Evolutionary conservation across 2,888 invertebrate genomes (phyloP).

Genomic region (Argyresthia goedartella): DNA sequence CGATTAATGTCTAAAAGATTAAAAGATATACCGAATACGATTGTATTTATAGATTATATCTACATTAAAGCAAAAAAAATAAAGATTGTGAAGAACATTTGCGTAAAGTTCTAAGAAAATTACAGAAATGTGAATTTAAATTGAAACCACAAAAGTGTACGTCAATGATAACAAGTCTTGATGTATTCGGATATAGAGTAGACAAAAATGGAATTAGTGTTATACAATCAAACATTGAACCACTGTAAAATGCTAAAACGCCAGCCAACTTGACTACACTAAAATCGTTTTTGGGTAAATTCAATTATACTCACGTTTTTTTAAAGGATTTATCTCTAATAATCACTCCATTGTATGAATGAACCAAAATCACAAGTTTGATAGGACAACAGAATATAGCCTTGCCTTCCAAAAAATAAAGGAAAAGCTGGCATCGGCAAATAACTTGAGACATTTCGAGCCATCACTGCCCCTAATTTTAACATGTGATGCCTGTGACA

Average conservation of each 20-base stretch:
- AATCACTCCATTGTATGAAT: no score
- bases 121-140: not conserved
- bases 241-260: not conserved
- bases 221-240: constrained; percentile 2
- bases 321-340: no score
- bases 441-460: no score
- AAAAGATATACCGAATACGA: not conserved
- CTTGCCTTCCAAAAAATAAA: no score
- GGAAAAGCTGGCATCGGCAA: no score
- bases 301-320: not conserved
- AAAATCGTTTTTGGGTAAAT: not conserved
- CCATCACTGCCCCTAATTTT: no score
- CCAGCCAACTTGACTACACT: not conserved
- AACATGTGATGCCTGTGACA: no score
- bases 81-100: not conserved
- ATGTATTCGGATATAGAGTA: not conserved
- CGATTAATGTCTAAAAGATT: not conserved
- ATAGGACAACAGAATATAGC: no score
- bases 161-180: not conserved
- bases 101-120: not conserved
- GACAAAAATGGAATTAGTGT: not conserved
- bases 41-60: not conserved
- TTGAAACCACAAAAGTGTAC: not conserved
- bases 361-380: no score
- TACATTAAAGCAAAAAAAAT: not conserved